Conservation (phyloP, 2,888 invertebrate species). For the Brassicogethes aeneus region DNA sequence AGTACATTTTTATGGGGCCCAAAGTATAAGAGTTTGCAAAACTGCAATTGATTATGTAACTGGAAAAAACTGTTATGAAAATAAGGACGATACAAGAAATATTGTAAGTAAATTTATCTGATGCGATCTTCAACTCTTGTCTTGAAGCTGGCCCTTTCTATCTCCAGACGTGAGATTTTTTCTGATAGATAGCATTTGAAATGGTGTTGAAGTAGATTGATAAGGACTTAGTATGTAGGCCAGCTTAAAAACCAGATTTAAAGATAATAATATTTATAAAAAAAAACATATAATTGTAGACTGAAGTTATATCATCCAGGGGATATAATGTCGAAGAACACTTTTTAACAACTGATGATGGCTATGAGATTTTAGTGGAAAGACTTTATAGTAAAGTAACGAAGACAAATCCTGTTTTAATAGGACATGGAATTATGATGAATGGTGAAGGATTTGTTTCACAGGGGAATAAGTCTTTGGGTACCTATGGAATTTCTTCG, state of each 20-base stretch:
- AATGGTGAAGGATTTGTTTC: slow-evolving; percentile 10
- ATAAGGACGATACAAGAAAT: background rate
- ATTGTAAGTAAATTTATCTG: too few relatives aligned
- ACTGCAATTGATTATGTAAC: too few relatives aligned
- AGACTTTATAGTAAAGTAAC: slow-evolving; percentile 7
- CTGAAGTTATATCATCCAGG: slow-evolving; percentile 9
- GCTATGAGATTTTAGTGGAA: slow-evolving; percentile 11
- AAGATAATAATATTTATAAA: background rate
- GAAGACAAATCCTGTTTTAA: slow-evolving; percentile 11
- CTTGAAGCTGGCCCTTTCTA: too few relatives aligned
- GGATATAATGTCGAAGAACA: slow-evolving; percentile 7
- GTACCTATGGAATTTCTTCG: slow-evolving; percentile 9
- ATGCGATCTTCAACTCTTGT: too few relatives aligned
- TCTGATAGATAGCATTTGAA: too few relatives aligned
- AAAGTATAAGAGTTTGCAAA: too few relatives aligned
- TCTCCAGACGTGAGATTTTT: too few relatives aligned
- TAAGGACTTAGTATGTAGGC: too few relatives aligned
- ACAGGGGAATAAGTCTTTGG: slow-evolving; percentile 13
- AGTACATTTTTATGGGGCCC: too few relatives aligned
- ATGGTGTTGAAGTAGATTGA: too few relatives aligned
- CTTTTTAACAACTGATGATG: slow-evolving; percentile 10
- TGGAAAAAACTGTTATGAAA: background rate
- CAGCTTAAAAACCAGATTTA: too few relatives aligned
- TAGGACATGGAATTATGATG: slow-evolving; percentile 14
- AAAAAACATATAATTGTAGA: slow-evolving; percentile 7